Evolutionary conservation across 1,140 invertebrate genomes (phyloP).

Genomic region (Zophobas morio): DNA sequence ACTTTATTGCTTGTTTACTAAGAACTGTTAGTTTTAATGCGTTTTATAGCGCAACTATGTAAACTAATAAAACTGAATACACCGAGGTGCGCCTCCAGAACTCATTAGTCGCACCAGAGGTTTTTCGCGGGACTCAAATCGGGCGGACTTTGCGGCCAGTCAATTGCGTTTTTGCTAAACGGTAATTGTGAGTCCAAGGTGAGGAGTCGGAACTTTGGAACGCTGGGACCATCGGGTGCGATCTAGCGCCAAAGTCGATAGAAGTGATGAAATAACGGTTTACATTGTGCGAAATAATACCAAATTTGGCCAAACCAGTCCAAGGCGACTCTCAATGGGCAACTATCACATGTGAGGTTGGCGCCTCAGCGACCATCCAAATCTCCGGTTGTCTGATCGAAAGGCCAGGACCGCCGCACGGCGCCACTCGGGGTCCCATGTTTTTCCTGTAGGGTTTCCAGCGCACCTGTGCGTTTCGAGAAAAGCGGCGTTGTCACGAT

Average conservation of each 20-base stretch:
- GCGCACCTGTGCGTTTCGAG: slow-evolving; percentile 13
- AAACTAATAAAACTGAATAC: background rate
- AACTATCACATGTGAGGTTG: slow-evolving; percentile 36
- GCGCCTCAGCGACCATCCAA: slow-evolving; percentile 33
- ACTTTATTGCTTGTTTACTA: slow-evolving; percentile 9
- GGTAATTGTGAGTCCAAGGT: slow-evolving; percentile 23
- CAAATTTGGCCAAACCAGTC: slow-evolving; percentile 34
- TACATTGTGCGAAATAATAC: slow-evolving; percentile 39
- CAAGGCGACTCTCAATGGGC: slow-evolving; percentile 20
- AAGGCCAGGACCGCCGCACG: background rate
- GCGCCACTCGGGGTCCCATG: background rate
- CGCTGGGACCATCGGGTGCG: background rate
- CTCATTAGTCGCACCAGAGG: too few species aligned
- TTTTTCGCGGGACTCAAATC: too few species aligned
- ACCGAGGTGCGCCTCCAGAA: too few species aligned
- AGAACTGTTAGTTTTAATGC: background rate
- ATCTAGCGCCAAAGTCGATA: background rate
- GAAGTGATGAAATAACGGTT: slow-evolving; percentile 29
- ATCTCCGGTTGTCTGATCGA: slow-evolving; percentile 3
- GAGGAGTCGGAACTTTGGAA: slow-evolving; percentile 18
- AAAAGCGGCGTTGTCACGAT: background rate
- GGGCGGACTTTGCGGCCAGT: too few species aligned
- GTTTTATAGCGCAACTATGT: background rate
- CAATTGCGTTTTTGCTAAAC: too few species aligned
- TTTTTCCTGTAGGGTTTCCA: slow-evolving; percentile 13